These are phyloP conservation scores for Athetis lepigone DNA, from an alignment of 2,888 invertebrate genomes.

Conservation along the genomic window DNA sequence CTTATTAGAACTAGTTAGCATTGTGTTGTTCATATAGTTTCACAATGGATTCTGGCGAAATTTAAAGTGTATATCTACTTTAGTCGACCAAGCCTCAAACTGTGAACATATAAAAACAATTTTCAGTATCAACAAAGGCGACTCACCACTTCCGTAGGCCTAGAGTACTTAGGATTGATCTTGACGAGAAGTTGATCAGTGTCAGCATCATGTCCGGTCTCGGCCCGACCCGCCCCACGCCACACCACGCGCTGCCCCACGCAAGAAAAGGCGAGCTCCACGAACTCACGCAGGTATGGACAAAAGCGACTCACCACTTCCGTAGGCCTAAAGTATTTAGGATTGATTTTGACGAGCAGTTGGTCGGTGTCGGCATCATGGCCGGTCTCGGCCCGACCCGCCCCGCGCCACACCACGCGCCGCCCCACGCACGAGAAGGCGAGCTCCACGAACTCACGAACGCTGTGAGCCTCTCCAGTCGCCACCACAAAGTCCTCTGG, in stretches of 20 bases:
- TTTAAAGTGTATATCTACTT: too few relatives aligned
- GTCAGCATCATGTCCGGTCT: slow-evolving; percentile 85
- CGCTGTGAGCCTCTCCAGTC: slow-evolving; percentile 98
- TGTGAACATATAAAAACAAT: too few relatives aligned
- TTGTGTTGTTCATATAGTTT: too few relatives aligned
- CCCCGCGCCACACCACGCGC: slow-evolving; percentile 94
- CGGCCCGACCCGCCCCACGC: slow-evolving; percentile 96
- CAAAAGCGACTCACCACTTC: slow-evolving; percentile 4
- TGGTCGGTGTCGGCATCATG: slow-evolving; percentile 1
- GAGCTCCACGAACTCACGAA: slow-evolving; percentile 98
- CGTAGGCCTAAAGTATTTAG: neutral
- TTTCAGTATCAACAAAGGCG: too few relatives aligned
- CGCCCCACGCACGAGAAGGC: slow-evolving; percentile 96
- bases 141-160: slow-evolving; percentile 8
- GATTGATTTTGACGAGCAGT: slow-evolving; percentile 7
- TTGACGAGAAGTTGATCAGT: slow-evolving; percentile 4
- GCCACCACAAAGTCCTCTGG: slow-evolving; percentile 99
- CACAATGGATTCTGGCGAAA: too few relatives aligned
- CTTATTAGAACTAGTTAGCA: too few relatives aligned
- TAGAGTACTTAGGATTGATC: slow-evolving; percentile 2
- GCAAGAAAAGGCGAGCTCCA: slow-evolving; percentile 96
- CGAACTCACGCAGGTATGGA: slow-evolving; percentile 99
- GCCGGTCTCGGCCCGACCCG: slow-evolving; percentile 94
- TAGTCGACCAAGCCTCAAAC: too few relatives aligned
- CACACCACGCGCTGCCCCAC: slow-evolving; percentile 93